phyloP scores from a whole-genome alignment of 2,888 invertebrate species.

The Athripsodes cinereus region DNA sequence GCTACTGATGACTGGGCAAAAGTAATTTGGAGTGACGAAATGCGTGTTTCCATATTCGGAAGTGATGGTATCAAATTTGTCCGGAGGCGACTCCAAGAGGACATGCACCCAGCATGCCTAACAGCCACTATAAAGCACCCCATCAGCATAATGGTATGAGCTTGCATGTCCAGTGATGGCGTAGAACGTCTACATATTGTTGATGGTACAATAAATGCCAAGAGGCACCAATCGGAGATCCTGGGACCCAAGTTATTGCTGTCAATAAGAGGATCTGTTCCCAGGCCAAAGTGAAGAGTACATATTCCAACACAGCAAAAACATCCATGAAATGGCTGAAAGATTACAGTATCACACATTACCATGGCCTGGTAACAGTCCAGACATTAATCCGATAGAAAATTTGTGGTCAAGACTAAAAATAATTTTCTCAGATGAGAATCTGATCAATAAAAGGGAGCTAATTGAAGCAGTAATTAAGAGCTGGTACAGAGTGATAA shows the following conservation, averaged over 20 bases:
- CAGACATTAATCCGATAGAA: no score
- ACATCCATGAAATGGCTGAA: not conserved
- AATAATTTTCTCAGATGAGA: no score
- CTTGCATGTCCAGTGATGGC: conserved; percentile 7
- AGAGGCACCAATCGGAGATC: not conserved
- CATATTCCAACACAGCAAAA: not conserved
- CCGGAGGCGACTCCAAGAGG: not conserved
- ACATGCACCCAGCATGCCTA: not conserved
- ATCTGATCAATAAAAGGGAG: no score
- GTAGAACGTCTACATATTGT: not conserved
- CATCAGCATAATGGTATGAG: conserved; percentile 4
- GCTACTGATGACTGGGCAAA: not conserved
- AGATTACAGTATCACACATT: not conserved
- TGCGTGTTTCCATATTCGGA: not conserved
- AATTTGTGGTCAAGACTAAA: no score
- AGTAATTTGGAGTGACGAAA: not conserved
- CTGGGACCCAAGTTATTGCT: conserved; percentile 3
- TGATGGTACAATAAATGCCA: conserved; percentile 1
- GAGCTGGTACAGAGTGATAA: no score
- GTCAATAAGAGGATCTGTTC: not conserved
- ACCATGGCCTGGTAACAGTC: no score
- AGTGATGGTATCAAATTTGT: not conserved
- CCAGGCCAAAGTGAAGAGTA: not conserved
- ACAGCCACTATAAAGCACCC: not conserved
- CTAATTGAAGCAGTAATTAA: no score